These are phyloP conservation scores for Rhegmatorhina hoffmannsi DNA, from an alignment of 2,113 vertebrate genomes.

Conservation along the genomic window DNA sequence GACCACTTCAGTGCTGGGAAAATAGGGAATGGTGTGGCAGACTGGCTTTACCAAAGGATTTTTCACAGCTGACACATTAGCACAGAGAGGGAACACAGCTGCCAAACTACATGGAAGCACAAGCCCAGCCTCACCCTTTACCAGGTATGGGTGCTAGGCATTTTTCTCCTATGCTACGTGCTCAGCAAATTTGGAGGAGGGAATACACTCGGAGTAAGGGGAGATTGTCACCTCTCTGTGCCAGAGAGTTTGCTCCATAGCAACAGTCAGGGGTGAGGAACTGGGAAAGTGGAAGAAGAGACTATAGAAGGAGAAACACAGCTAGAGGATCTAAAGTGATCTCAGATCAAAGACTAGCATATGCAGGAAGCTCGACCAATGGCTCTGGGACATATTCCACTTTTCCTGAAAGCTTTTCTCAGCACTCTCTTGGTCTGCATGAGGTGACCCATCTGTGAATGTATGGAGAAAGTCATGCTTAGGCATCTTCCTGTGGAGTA, in stretches of 20 bases:
- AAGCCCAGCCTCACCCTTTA: not conserved
- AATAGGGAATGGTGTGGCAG: not conserved
- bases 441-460: not conserved
- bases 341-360: not conserved
- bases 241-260: not conserved
- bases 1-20: not conserved
- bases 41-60: not conserved
- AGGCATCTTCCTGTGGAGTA: not conserved
- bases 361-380: not conserved
- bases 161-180: not conserved
- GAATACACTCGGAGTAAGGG: rapidly evolving
- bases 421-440: not conserved
- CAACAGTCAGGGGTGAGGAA: not conserved
- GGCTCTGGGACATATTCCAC: not conserved
- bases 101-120: not conserved
- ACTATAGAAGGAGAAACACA: not conserved
- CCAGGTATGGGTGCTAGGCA: not conserved
- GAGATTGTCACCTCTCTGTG: not conserved
- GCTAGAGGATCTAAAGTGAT: not conserved
- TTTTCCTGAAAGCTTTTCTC: not conserved
- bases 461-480: not conserved
- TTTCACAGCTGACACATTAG: not conserved
- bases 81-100: not conserved
- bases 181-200: not conserved
- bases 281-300: not conserved